phyloP scores from a whole-genome alignment of 2,888 invertebrate species.

The Venusia cambrica region DNA sequence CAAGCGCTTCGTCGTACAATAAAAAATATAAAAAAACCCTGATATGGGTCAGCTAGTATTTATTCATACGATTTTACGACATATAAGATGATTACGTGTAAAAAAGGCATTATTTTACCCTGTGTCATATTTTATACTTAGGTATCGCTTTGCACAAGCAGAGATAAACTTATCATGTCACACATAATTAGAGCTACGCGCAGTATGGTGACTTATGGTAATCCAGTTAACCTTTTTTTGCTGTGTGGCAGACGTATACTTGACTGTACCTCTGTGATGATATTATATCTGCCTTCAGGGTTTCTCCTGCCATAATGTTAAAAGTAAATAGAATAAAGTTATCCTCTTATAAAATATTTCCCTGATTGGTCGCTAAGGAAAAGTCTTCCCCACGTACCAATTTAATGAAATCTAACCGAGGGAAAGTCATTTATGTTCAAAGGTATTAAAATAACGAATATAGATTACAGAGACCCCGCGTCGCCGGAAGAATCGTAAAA shows the following conservation, averaged over 20 bases:
- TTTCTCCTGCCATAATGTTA: conserved; percentile 26
- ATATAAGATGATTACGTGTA: too few relatives aligned
- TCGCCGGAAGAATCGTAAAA: conserved; percentile 33
- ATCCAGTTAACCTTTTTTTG: conserved; percentile 27
- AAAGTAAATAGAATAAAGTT: too few relatives aligned
- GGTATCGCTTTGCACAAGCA: conserved; percentile 7
- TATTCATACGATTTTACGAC: too few relatives aligned
- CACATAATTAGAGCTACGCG: conserved; percentile 30
- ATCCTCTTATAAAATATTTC: conserved; percentile 13
- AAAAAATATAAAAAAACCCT: too few relatives aligned
- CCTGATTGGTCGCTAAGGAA: conserved; percentile 12
- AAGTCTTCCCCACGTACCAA: conserved; percentile 8
- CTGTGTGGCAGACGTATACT: conserved; percentile 31
- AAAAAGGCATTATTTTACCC: too few relatives aligned
- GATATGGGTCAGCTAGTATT: too few relatives aligned
- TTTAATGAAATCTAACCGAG: conserved; percentile 24
- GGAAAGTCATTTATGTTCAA: conserved; percentile 22
- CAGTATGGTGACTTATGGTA: conserved; percentile 36
- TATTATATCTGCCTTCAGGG: conserved; percentile 35
- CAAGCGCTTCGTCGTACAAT: too few relatives aligned
- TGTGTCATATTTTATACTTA: neutral
- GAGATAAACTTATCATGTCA: conserved; percentile 28
- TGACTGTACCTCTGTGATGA: conserved; percentile 37
- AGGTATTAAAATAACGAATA: conserved; percentile 24
- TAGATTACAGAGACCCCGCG: conserved; percentile 19